A percentile compares a stretch with the other conserved stretches of the same genome.
Evolutionary conservation across 2,888 invertebrate species (phyloP).

Genomic region (Parapristionchus giblindavisi): DNA sequence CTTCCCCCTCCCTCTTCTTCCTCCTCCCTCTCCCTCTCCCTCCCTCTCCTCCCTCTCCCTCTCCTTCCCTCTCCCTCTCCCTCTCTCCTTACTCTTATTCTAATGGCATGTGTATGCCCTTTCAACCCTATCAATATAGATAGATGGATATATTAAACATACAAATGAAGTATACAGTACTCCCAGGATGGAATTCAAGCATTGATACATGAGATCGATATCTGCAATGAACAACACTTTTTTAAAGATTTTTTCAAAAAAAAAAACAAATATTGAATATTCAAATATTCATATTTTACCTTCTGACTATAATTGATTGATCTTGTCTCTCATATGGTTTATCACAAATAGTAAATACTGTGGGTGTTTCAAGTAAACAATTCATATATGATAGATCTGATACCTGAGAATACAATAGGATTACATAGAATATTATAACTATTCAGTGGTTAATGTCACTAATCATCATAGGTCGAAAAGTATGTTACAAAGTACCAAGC

Average conservation of each 20-base stretch:
- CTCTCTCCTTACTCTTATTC: constrained; percentile 6
- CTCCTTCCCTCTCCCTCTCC: constrained; percentile 4
- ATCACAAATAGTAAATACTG: not conserved
- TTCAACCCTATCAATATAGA: constrained; percentile 19
- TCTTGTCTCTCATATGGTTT: not conserved
- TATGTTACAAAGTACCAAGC: too few relatives aligned
- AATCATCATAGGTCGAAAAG: too few relatives aligned
- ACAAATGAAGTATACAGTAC: constrained; percentile 14
- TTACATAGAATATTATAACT: not conserved
- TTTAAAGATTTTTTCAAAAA: not conserved
- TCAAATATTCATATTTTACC: not conserved
- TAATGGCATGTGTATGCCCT: too few relatives aligned
- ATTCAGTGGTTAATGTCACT: not conserved
- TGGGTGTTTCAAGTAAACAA: constrained; percentile 17
- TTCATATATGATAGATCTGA: constrained; percentile 13
- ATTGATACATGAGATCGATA: not conserved
- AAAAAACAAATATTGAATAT: not conserved
- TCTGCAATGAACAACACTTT: not conserved
- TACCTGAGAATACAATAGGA: not conserved
- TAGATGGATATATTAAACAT: not conserved
- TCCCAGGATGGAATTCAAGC: constrained; percentile 17
- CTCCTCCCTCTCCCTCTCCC: not conserved
- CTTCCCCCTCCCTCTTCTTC: not conserved
- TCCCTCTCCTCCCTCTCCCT: not conserved
- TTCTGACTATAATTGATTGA: not conserved